These are phyloP conservation scores for Stenchaetothrips biformis DNA, from an alignment of 2,888 invertebrate genomes.

Conservation along the genomic window DNA sequence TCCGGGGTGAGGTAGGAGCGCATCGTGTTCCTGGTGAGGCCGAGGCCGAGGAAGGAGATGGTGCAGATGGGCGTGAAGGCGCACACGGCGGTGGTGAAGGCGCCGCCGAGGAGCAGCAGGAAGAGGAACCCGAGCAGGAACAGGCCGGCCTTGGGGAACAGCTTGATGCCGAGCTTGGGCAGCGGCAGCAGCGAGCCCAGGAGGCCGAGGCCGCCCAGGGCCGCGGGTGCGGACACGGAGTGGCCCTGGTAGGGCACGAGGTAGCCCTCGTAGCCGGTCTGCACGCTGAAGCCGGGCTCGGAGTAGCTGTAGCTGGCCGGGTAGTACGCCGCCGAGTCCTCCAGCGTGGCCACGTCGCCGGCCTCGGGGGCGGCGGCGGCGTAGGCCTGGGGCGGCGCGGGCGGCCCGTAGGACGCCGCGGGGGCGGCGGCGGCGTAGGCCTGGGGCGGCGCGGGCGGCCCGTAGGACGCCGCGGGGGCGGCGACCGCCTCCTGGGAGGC, in stretches of 20 bases:
- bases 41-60: constrained; percentile 51
- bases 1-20: constrained; percentile 56
- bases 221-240: constrained; percentile 30
- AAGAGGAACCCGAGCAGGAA: constrained; percentile 39
- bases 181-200: constrained; percentile 31
- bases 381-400: background rate
- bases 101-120: constrained; percentile 51
- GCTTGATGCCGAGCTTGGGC: constrained; percentile 26
- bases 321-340: background rate
- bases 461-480: background rate
- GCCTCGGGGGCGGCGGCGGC: background rate
- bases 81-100: constrained; percentile 56
- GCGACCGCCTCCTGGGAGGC: background rate
- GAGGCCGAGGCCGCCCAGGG: constrained; percentile 31
- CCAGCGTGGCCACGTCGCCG: background rate
- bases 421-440: background rate
- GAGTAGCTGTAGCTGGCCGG: constrained; percentile 3
- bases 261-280: constrained; percentile 33
- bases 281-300: constrained; percentile 33
- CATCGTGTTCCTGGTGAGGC: constrained; percentile 50
- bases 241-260: constrained; percentile 33
- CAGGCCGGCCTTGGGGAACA: constrained; percentile 34
- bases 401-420: background rate
- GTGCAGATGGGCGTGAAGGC: constrained; percentile 59
- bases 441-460: background rate